phyloP scores from a whole-genome alignment of 1,140 invertebrate genomes.

The Geopemphigus sp. region DNA sequence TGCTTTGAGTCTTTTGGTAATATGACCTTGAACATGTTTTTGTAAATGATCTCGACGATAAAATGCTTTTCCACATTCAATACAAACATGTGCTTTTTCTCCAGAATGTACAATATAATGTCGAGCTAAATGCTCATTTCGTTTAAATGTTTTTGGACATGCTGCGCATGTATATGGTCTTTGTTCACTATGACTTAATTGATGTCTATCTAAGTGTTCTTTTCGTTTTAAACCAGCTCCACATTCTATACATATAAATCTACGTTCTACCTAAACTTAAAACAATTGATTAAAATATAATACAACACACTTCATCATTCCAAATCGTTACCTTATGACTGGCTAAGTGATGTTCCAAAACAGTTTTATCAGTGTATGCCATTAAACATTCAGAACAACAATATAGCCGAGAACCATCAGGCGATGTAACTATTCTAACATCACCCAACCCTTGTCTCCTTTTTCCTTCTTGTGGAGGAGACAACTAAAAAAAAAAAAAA shows the following conservation, averaged over 20 bases:
- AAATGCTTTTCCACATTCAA: constrained; percentile 79
- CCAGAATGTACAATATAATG: constrained; percentile 84
- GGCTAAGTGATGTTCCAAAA: constrained; percentile 76
- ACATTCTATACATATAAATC: constrained; percentile 82
- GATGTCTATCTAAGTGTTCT: constrained; percentile 56
- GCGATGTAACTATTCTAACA: constrained; percentile 74
- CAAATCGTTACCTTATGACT: constrained; percentile 62
- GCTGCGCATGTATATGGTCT: constrained; percentile 72
- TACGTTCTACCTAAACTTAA: constrained; percentile 50
- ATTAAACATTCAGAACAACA: constrained; percentile 84
- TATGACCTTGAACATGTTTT: constrained; percentile 55
- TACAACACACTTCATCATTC: neutral
- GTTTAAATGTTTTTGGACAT: constrained; percentile 79
- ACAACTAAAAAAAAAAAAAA: constrained; percentile 38
- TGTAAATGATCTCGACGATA: constrained; percentile 73
- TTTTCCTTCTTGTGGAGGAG: constrained; percentile 50
- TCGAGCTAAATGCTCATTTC: constrained; percentile 78
- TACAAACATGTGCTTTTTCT: constrained; percentile 80
- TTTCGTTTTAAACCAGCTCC: constrained; percentile 72
- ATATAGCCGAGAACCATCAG: constrained; percentile 78
- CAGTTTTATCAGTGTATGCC: constrained; percentile 77
- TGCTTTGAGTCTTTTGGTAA: constrained; percentile 52
- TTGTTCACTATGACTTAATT: constrained; percentile 55
- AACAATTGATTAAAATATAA: constrained; percentile 23
- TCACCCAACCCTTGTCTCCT: constrained; percentile 60